phyloP scores from a whole-genome alignment of 2,113 vertebrate species.

The Sinocyclocheilus maitianheensis region DNA sequence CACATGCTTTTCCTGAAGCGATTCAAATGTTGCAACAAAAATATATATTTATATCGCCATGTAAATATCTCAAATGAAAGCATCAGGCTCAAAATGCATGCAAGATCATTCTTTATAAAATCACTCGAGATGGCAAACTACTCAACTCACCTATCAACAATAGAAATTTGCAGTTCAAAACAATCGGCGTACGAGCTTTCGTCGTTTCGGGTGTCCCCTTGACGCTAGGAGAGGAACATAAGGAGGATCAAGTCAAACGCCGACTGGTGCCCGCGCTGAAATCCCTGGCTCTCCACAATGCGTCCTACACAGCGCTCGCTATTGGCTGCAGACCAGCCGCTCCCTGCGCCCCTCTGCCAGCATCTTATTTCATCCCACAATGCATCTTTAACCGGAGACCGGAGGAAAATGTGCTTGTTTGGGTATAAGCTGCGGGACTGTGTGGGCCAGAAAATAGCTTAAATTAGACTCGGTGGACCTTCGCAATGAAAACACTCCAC shows the following conservation, averaged over 20 bases:
- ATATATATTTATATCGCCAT: background rate
- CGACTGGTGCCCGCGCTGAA: constrained; percentile 71
- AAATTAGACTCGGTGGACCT: constrained; percentile 19
- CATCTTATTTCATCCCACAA: constrained; percentile 98
- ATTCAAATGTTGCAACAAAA: background rate
- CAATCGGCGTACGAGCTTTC: background rate
- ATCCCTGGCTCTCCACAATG: constrained; percentile 79
- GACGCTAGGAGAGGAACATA: constrained; percentile 40
- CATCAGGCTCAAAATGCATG: background rate
- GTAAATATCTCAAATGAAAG: background rate
- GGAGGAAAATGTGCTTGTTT: constrained; percentile 20
- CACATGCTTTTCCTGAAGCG: background rate
- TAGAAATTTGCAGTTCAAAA: background rate
- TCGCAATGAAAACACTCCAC: background rate
- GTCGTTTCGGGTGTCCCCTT: constrained; percentile 1
- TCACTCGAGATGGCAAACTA: background rate
- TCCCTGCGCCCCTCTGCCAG: constrained; percentile 80
- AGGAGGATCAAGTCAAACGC: constrained; percentile 70
- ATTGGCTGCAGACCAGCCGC: constrained; percentile 81
- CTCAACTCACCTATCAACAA: constrained; percentile 25
- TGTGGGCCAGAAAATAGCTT: constrained; percentile 26
- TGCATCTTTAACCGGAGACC: constrained; percentile 77
- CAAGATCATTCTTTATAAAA: background rate
- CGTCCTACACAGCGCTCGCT: constrained; percentile 62
- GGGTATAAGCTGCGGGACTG: background rate